Evolutionary conservation across 2,888 invertebrate species (phyloP).

Genomic region (Podabrus alpinus): DNA sequence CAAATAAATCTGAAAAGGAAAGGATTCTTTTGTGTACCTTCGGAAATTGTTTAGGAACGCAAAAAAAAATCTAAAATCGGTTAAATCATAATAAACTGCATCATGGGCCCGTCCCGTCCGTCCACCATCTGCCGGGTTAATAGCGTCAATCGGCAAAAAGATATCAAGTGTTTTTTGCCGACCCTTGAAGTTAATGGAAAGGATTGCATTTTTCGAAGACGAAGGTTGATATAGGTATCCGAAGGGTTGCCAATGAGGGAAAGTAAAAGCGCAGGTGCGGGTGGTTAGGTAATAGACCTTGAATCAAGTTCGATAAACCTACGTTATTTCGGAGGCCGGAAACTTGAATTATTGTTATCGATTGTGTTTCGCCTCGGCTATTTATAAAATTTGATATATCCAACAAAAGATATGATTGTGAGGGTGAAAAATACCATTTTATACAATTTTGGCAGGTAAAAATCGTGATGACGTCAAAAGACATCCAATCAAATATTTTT

Average conservation of each 20-base stretch:
- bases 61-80: slow-evolving; percentile 26
- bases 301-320: slow-evolving; percentile 35
- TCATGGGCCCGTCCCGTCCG: slow-evolving; percentile 22
- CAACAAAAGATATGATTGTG: not conserved
- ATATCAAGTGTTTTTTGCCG: slow-evolving; percentile 31
- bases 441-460: not conserved
- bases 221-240: slow-evolving; percentile 21
- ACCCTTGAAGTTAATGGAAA: slow-evolving; percentile 30
- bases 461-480: not conserved
- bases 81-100: slow-evolving; percentile 11
- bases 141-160: slow-evolving; percentile 12
- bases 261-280: slow-evolving; percentile 46
- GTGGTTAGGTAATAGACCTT: slow-evolving; percentile 42
- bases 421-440: not conserved
- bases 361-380: not conserved
- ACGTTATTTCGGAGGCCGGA: slow-evolving; percentile 17
- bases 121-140: slow-evolving; percentile 36
- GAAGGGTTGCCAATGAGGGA: slow-evolving; percentile 37
- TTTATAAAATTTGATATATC: not conserved
- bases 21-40: slow-evolving; percentile 21
- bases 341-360: slow-evolving; percentile 2
- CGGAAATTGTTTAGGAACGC: not conserved
- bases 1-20: slow-evolving; percentile 28
- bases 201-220: slow-evolving; percentile 23
- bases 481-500: not conserved